Evolutionary conservation across 1,140 invertebrate genomes (phyloP).

Genomic region (Mylabris phalerata): DNA sequence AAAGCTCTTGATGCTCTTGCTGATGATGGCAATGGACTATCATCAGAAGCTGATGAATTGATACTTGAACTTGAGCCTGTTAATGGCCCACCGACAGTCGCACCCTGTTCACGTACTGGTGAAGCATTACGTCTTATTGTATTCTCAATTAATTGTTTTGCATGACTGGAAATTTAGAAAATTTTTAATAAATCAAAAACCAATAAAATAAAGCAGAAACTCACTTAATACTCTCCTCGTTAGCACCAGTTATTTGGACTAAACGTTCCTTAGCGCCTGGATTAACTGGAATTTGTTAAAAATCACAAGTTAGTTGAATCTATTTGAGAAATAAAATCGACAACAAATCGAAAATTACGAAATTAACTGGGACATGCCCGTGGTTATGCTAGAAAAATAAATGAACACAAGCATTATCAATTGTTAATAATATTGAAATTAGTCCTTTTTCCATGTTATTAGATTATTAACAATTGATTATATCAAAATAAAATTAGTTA

Average conservation of each 20-base stretch:
- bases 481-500: too few species aligned
- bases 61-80: conserved; percentile 59
- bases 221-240: conserved; percentile 86
- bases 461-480: too few species aligned
- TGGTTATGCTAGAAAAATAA: too few species aligned
- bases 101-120: conserved; percentile 60
- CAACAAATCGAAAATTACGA: too few species aligned
- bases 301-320: too few species aligned
- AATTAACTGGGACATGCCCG: too few species aligned
- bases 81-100: conserved; percentile 46
- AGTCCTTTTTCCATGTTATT: too few species aligned
- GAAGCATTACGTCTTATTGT: conserved; percentile 88
- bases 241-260: conserved; percentile 87
- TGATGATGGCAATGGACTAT: conserved; percentile 45
- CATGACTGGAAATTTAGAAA: conserved; percentile 55
- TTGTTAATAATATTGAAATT: too few species aligned
- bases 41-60: conserved; percentile 69
- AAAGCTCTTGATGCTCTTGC: conserved; percentile 49
- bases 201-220: conserved; percentile 36
- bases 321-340: too few species aligned
- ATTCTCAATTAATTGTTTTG: conserved; percentile 85
- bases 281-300: conserved; percentile 61
- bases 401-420: too few species aligned
- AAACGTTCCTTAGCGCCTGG: conserved; percentile 86
- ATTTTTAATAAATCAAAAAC: not conserved